Evolutionary conservation across 2,113 vertebrate species (phyloP).

Genomic region (Oreochromis niloticus): DNA sequence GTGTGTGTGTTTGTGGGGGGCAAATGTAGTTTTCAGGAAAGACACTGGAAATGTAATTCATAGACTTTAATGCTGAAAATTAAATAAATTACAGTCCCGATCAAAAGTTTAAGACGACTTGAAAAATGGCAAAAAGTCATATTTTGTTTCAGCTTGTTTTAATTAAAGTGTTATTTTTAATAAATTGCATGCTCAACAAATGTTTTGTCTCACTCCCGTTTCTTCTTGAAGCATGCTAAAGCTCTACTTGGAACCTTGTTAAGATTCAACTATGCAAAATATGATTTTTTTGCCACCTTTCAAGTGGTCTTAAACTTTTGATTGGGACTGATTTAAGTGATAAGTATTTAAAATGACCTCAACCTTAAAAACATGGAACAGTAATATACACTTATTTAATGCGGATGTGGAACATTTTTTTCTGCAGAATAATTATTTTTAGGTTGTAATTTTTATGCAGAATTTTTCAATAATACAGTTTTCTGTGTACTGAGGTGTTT

Average conservation of each 20-base stretch:
- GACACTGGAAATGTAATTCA: background rate
- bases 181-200: background rate
- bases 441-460: background rate
- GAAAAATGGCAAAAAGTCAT: background rate
- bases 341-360: background rate
- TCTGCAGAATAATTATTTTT: background rate
- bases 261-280: background rate
- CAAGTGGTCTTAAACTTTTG: background rate
- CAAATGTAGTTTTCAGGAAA: background rate
- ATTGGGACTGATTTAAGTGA: background rate
- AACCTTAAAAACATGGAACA: background rate
- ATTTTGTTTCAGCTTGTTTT: background rate
- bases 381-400: background rate
- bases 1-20: no score
- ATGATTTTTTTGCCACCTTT: background rate
- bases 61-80: background rate
- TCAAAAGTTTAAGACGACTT: background rate
- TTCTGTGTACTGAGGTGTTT: accelerated
- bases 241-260: background rate
- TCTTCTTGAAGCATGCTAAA: background rate
- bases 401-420: accelerated
- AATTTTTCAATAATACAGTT: background rate
- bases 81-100: background rate
- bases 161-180: background rate
- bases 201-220: background rate